Evolutionary conservation across 30 jellyfish, hydroid and myxozoan species (phyloP), one percentile per base, ranked within the genome.

Genomic region (Nemopilema nomurai): DNA sequence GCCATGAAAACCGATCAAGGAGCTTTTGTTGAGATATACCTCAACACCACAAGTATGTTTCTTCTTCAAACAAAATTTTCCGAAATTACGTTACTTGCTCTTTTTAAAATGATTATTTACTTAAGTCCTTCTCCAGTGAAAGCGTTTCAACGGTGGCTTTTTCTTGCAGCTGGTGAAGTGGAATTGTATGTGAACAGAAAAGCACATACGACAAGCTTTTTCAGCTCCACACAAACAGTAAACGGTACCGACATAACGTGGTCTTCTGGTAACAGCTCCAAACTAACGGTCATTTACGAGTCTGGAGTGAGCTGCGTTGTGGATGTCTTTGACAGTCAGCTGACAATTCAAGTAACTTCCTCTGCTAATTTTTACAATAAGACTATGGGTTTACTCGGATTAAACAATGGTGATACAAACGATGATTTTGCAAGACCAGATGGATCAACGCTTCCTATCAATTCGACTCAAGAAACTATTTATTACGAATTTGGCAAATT

Each of bases 341-440:
- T 86, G 29, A 67, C 77, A 6, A 77, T 67, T 53, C 84, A 67
- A 51, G 80, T 76, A 70, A 71, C 85, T 0, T 32, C 82, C 33
- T 28, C 86, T 18, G 25, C 33, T 19, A 16, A 78, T 1, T 68
- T 50, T 27, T 19, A 24, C 49, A 79, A 79, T 27, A 80, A 81
- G 28, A 89, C 96, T 7, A 18, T 62, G 32, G 96, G 96, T 9
- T 57, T 89, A 33, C 69, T 89, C 27, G 96, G 96, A 20, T 49
- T 67, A 13, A 77, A 64, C 74, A 81, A 89, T 68, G 76, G 76
- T 18, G 86, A 89, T 41, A 62, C 27, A 0, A 31, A 26, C 28
- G 92, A 89, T 89, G 96, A 89, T 53, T 76, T 89, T 26, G 72
- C 92, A 31, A 66, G 87, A 52, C 92, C 92, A 13, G 85, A 80